Percentiles rank a stretch among this genome's conserved stretches.
These are phyloP conservation scores for Aspiorhynchus laticeps DNA, from an alignment of 2,113 vertebrate species.

Conservation along the genomic window DNA sequence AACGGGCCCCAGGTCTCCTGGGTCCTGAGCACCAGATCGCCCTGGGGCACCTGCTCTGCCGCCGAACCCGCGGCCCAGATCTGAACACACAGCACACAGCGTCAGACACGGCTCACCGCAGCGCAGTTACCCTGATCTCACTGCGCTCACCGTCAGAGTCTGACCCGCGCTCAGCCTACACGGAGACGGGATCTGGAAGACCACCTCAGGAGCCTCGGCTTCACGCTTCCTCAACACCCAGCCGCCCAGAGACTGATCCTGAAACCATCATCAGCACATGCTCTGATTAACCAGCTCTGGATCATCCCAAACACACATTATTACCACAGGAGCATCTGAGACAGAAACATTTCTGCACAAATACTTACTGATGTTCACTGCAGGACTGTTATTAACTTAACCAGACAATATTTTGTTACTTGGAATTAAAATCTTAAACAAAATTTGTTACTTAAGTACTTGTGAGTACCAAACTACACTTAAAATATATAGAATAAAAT, in stretches of 20 bases:
- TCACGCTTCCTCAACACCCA: conserved; percentile 76
- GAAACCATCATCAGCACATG: no score
- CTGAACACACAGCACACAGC: not conserved
- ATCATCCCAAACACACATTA: no score
- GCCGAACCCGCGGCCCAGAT: not conserved
- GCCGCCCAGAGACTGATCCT: conserved; percentile 81
- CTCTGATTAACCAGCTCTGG: no score
- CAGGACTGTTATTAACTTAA: no score
- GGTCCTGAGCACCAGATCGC: not conserved
- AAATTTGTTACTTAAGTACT: no score
- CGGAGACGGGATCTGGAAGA: conserved; percentile 76
- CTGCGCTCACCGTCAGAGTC: conserved; percentile 30
- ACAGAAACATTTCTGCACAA: no score
- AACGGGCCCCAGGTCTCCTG: not conserved
- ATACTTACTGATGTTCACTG: no score
- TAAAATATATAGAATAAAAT: no score
- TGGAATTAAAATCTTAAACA: no score
- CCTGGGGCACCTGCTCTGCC: not conserved
- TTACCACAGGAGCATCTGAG: no score
- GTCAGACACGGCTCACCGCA: not conserved
- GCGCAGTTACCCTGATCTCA: not conserved
- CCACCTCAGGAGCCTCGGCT: conserved; percentile 65
- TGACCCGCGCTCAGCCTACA: conserved; percentile 77
- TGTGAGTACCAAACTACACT: no score
- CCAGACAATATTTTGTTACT: no score